Conservation (phyloP, 1,140 invertebrate species). For the Solenopsis fugax region DNA sequence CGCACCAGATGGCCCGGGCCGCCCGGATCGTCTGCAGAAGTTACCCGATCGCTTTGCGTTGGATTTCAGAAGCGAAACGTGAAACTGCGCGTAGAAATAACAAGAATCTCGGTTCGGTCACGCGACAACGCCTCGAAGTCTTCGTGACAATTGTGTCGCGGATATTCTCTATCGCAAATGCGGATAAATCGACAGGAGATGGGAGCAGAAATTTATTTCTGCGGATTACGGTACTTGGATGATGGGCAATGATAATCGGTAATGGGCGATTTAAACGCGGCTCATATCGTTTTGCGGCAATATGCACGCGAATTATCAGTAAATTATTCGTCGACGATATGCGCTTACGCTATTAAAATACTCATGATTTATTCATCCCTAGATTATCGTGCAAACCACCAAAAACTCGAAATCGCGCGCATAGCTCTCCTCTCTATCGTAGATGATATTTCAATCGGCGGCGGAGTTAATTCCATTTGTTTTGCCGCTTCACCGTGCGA, state of each 20-base stretch:
- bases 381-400: constrained; percentile 57
- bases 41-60: constrained; percentile 17
- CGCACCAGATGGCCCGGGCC: constrained; percentile 63
- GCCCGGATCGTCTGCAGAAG: constrained; percentile 43
- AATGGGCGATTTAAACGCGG: constrained; percentile 55
- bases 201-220: constrained; percentile 10
- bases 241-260: constrained; percentile 49
- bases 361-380: constrained; percentile 54
- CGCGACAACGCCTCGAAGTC: neutral
- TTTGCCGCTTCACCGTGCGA: neutral
- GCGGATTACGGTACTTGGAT: constrained; percentile 37
- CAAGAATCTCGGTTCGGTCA: neutral
- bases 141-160: neutral
- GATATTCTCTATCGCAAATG: neutral
- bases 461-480: constrained; percentile 53
- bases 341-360: constrained; percentile 46
- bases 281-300: constrained; percentile 41
- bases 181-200: neutral
- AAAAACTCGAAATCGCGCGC: constrained; percentile 60
- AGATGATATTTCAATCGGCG: constrained; percentile 28
- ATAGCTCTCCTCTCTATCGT: constrained; percentile 39
- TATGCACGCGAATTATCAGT: constrained; percentile 67
- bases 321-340: constrained; percentile 51
- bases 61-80: neutral
- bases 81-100: neutral